Conservation (phyloP, 2,888 invertebrate genomes). For the Conus canariensis region DNA sequence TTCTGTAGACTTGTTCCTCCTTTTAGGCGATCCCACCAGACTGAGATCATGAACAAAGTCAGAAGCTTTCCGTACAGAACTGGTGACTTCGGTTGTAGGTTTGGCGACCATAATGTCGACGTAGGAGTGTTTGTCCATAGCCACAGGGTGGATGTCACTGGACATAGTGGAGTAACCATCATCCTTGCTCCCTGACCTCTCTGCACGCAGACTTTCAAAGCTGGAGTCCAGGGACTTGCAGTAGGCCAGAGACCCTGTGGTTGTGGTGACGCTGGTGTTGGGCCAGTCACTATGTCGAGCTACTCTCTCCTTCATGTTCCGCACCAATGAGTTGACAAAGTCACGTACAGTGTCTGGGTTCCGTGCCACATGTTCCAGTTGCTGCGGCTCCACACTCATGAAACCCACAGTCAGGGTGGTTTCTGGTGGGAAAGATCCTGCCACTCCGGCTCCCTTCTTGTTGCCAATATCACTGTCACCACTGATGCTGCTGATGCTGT, state of each 20-base stretch:
- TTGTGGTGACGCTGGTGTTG: not conserved
- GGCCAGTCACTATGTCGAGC: constrained; percentile 34
- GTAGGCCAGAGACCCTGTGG: constrained; percentile 26
- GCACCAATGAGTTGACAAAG: constrained; percentile 33
- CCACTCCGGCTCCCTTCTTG: not conserved
- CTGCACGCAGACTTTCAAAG: constrained; percentile 66
- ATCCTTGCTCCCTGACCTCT: constrained; percentile 72
- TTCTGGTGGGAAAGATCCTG: not conserved
- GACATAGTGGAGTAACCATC: constrained; percentile 76
- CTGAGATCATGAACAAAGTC: constrained; percentile 8
- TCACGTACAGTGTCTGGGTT: constrained; percentile 32
- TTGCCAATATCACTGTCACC: not conserved
- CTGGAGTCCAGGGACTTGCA: constrained; percentile 61
- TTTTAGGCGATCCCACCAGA: constrained; percentile 24
- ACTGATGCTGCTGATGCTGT: not conserved
- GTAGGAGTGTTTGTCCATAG: constrained; percentile 61
- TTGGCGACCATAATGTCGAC: constrained; percentile 20
- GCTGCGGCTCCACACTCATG: constrained; percentile 23
- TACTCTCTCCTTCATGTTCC: constrained; percentile 36
- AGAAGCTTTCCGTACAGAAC: constrained; percentile 3
- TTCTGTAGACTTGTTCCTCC: constrained; percentile 42
- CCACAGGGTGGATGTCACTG: constrained; percentile 71
- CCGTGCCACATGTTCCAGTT: not conserved
- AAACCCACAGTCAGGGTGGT: constrained; percentile 40
- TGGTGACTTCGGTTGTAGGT: not conserved